A percentile compares a stretch with the other conserved stretches of the same genome.
Conservation (phyloP, 2,888 invertebrate genomes). For the Itoplectis maculator region DNA sequence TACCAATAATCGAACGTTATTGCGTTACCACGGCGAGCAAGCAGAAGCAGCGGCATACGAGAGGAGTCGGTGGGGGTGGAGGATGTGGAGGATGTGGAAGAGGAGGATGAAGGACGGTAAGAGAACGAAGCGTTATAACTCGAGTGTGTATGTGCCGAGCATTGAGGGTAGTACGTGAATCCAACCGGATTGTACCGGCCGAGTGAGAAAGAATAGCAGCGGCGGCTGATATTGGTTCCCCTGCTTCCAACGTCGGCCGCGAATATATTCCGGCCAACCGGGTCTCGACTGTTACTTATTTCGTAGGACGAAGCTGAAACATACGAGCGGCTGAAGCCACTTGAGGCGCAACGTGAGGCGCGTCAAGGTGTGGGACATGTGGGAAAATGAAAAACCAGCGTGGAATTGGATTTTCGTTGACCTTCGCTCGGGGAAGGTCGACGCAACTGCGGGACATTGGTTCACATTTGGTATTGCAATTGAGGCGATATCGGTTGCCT, state of each 20-base stretch:
- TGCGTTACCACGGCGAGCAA: constrained; percentile 76
- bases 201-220: constrained; percentile 32
- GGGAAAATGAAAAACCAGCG: background rate
- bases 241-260: constrained; percentile 12
- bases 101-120: constrained; percentile 11
- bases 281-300: constrained; percentile 49
- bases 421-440: no score
- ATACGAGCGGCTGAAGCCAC: background rate
- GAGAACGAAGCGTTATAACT: constrained; percentile 42
- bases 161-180: constrained; percentile 15
- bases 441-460: no score
- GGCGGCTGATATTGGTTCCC: constrained; percentile 43
- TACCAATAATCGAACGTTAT: constrained; percentile 83
- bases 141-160: constrained; percentile 9
- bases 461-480: no score
- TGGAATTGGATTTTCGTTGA: background rate
- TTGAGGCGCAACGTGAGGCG: background rate
- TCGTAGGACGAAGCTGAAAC: background rate
- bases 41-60: constrained; percentile 42
- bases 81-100: background rate
- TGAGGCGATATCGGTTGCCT: no score
- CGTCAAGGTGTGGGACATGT: background rate
- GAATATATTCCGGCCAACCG: constrained; percentile 39
- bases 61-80: no score
- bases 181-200: constrained; percentile 17